phyloP scores from a whole-genome alignment of 2,888 invertebrate species.

The Lamellibrachia columna region DNA sequence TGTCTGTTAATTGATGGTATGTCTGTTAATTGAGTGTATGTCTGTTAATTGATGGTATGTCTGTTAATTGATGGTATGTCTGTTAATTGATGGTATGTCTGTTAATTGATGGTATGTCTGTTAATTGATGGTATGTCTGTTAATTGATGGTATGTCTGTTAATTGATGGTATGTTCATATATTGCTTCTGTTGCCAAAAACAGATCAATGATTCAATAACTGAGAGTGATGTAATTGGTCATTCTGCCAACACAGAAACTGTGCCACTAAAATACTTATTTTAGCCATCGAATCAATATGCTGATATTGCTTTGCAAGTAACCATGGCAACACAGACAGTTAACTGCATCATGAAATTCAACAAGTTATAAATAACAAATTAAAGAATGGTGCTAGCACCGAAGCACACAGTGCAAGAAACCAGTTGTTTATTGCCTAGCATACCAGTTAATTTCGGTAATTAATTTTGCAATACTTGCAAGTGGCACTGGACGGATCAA shows the following conservation, averaged over 20 bases:
- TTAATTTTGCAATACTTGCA: slow-evolving; percentile 12
- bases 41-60: not conserved
- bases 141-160: not conserved
- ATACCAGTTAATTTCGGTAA: not conserved
- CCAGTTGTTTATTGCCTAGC: not conserved
- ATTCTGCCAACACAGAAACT: not conserved
- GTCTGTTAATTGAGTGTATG: not conserved
- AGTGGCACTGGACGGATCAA: not conserved
- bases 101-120: not conserved
- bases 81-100: not conserved
- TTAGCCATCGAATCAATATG: not conserved
- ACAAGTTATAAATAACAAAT: slow-evolving; percentile 10
- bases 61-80: too few species aligned
- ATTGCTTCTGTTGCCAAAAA: not conserved
- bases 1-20: not conserved
- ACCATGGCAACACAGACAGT: not conserved
- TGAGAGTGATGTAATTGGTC: not conserved
- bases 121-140: not conserved
- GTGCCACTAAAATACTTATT: not conserved
- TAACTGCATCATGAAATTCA: not conserved
- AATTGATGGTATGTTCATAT: not conserved
- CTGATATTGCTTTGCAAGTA: not conserved
- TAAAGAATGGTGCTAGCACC: not conserved
- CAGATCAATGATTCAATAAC: not conserved
- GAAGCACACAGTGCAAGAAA: not conserved